Evolutionary conservation across 2,888 invertebrate species (phyloP).

Genomic region (Drosophila parthenogenetica): DNA sequence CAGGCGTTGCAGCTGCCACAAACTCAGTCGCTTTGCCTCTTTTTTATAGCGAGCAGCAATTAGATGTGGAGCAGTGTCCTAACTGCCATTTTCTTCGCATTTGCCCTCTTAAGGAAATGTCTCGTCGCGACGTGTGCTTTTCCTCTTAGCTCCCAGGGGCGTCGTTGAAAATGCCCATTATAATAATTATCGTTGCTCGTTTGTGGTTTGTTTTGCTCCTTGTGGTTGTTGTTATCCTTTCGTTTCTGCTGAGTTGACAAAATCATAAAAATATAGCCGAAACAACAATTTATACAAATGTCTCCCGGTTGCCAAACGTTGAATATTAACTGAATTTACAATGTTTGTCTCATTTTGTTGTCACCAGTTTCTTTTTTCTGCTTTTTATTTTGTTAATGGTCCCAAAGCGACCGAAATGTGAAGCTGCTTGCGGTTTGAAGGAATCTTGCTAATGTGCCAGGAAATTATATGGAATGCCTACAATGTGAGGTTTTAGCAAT

Average conservation of each 20-base stretch:
- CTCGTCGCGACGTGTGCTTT: slow-evolving; percentile 9
- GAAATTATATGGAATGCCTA: slow-evolving; percentile 35
- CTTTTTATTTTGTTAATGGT: slow-evolving; percentile 59
- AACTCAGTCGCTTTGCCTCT: slow-evolving; percentile 10
- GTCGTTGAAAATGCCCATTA: slow-evolving; percentile 72
- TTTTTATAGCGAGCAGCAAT: slow-evolving; percentile 45
- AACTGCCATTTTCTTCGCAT: slow-evolving; percentile 2
- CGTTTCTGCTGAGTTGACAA: slow-evolving; percentile 75
- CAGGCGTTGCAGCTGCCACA: slow-evolving; percentile 55
- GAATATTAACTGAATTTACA: slow-evolving; percentile 64
- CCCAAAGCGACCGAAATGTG: slow-evolving; percentile 53
- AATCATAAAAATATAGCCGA: slow-evolving; percentile 76
- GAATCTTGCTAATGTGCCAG: slow-evolving; percentile 32
- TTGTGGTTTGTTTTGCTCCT: slow-evolving; percentile 58
- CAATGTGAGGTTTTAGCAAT: slow-evolving; percentile 15
- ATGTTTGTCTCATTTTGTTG: slow-evolving; percentile 42
- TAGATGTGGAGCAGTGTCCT: slow-evolving; percentile 55
- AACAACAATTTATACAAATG: slow-evolving; percentile 80
- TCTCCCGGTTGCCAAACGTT: slow-evolving; percentile 57
- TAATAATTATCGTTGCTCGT: slow-evolving; percentile 77
- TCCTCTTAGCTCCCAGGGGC: slow-evolving; percentile 61
- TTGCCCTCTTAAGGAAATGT: neutral
- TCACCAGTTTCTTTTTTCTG: slow-evolving; percentile 34
- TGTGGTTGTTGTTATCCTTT: slow-evolving; percentile 59
- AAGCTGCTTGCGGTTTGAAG: neutral